Conservation (phyloP, 2,888 invertebrate species). For the Luperina nickerlii region DNA sequence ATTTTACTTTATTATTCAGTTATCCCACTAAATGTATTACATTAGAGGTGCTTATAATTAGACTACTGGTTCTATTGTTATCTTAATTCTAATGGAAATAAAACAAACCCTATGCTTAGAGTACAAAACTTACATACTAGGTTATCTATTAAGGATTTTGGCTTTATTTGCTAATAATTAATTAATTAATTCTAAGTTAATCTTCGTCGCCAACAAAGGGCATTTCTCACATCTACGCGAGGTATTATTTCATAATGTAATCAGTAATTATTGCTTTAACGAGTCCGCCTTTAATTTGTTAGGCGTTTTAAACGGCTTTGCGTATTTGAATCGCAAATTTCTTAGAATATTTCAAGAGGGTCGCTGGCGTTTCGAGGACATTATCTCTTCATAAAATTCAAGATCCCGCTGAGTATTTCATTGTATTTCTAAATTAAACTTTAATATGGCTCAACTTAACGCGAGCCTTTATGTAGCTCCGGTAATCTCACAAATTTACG, state of each 20-base stretch:
- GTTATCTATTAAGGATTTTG: too few species aligned
- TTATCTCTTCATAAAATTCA: slow-evolving; percentile 90
- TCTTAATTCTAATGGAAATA: too few species aligned
- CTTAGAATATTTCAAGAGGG: slow-evolving; percentile 90
- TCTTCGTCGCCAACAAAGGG: too few species aligned
- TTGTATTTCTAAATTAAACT: slow-evolving; percentile 85
- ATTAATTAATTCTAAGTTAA: too few species aligned
- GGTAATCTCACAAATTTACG: slow-evolving; percentile 62
- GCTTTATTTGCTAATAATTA: too few species aligned
- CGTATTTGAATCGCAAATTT: slow-evolving; percentile 90
- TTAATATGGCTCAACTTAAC: slow-evolving; percentile 74
- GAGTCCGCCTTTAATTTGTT: slow-evolving; percentile 90
- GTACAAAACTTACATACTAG: too few species aligned
- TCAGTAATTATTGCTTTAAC: slow-evolving; percentile 90
- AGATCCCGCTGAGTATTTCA: slow-evolving; percentile 86
- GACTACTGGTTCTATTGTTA: too few species aligned
- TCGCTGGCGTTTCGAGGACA: slow-evolving; percentile 88
- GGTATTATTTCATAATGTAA: slow-evolving; percentile 87
- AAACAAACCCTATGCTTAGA: too few species aligned
- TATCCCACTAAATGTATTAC: too few species aligned
- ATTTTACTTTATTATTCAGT: too few species aligned
- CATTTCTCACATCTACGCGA: slow-evolving; percentile 69
- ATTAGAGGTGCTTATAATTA: too few species aligned
- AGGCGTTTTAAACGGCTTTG: slow-evolving; percentile 90
- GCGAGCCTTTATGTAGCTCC: slow-evolving; percentile 63